Percentiles rank a stretch among this genome's conserved stretches.
These are phyloP conservation scores for Chaetorhynchus papuensis DNA, from an alignment of 2,113 vertebrate species.

Conservation along the genomic window DNA sequence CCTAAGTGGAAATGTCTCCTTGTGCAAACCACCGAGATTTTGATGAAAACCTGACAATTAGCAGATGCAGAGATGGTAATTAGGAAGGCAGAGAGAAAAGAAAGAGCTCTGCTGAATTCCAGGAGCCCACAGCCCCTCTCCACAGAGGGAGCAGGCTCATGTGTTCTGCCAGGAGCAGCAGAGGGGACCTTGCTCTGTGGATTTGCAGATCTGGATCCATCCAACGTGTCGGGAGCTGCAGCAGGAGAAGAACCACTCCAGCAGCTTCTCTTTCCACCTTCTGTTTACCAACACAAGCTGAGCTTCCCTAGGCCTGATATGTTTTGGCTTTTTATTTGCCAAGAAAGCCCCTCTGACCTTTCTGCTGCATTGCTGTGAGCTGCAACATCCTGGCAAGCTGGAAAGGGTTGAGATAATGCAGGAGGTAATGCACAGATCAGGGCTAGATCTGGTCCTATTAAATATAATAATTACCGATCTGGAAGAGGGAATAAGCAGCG, in stretches of 20 bases:
- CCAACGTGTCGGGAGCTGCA: not conserved
- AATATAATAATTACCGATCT: not conserved
- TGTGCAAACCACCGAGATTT: not conserved
- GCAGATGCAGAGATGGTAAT: not conserved
- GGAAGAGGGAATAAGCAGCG: conserved; percentile 22
- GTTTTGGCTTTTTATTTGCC: not conserved
- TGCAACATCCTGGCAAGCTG: not conserved
- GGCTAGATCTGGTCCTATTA: not conserved
- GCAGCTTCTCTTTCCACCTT: not conserved
- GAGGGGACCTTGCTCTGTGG: not conserved
- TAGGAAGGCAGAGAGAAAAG: not conserved
- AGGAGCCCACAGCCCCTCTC: not conserved
- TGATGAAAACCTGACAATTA: conserved; percentile 5
- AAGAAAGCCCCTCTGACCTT: not conserved
- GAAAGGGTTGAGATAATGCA: not conserved
- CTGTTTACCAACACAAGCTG: not conserved
- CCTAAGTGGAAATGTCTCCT: not conserved
- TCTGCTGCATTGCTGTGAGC: not conserved
- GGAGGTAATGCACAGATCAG: not conserved
- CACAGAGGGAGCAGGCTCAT: not conserved
- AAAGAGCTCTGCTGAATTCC: not conserved
- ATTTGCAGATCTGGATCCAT: not conserved
- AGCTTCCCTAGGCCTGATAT: not conserved
- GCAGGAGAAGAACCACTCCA: not conserved
- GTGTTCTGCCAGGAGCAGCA: not conserved